Evolutionary conservation across 2,888 invertebrate species (phyloP).

Genomic region (Oscheius myriophilus): DNA sequence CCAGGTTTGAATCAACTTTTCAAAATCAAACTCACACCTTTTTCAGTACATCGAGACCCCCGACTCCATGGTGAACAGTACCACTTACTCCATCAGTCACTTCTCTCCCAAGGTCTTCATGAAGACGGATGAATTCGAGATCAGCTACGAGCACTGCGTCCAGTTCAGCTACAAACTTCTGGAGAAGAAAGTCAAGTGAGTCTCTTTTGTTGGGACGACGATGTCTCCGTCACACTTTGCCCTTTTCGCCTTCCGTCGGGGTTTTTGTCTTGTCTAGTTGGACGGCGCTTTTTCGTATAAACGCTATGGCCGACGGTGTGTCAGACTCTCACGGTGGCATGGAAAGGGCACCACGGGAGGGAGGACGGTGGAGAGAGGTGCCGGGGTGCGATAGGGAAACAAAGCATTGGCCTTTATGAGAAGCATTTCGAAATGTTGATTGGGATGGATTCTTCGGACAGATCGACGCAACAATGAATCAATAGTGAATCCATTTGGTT

Average conservation of each 20-base stretch:
- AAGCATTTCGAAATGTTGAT: too few relatives aligned
- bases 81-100: conserved; percentile 37
- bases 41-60: conserved; percentile 36
- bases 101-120: conserved; percentile 35
- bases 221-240: not conserved
- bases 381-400: too few relatives aligned
- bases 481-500: too few relatives aligned
- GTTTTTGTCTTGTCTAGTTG: not conserved
- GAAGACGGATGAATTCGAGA: conserved; percentile 41
- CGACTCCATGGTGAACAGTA: conserved; percentile 27
- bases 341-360: conserved; percentile 1
- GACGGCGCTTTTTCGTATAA: too few relatives aligned
- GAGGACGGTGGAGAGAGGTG: too few relatives aligned
- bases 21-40: too few relatives aligned
- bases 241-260: not conserved
- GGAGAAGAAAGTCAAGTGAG: conserved; percentile 46
- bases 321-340: not conserved
- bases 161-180: conserved; percentile 45
- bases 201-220: not conserved
- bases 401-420: too few relatives aligned
- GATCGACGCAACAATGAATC: too few relatives aligned
- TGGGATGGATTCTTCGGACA: too few relatives aligned
- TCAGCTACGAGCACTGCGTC: conserved; percentile 42
- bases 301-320: too few relatives aligned
- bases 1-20: too few relatives aligned